Conservation (phyloP, 2,113 vertebrate species). For the Nettapus auritus region DNA sequence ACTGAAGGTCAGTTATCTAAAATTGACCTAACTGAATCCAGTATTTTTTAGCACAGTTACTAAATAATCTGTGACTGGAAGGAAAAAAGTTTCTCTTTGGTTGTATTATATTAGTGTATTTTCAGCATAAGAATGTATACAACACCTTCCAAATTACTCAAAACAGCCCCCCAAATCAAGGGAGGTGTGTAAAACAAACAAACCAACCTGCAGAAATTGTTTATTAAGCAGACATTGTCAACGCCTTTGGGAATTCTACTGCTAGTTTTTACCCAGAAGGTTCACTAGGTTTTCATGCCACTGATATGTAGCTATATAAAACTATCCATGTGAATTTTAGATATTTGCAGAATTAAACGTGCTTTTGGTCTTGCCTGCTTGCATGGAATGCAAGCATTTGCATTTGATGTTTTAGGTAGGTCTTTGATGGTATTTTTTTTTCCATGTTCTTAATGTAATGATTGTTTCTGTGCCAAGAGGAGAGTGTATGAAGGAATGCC, state of each 20-base stretch:
- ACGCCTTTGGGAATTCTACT: neutral
- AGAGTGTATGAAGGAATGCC: neutral
- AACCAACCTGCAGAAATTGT: neutral
- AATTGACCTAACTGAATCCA: neutral
- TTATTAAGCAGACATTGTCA: neutral
- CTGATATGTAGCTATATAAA: neutral
- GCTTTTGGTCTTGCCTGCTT: neutral
- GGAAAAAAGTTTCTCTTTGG: neutral
- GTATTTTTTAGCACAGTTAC: neutral
- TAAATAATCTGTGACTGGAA: neutral
- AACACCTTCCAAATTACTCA: neutral
- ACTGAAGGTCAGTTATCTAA: neutral
- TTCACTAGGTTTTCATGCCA: neutral
- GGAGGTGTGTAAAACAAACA: neutral
- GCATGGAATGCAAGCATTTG: neutral
- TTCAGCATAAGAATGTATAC: accelerated
- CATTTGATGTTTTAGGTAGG: neutral
- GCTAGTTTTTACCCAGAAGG: neutral
- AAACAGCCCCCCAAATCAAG: neutral
- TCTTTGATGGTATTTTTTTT: neutral
- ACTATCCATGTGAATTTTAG: neutral
- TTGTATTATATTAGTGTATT: neutral
- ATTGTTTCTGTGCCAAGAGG: neutral
- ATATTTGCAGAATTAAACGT: neutral
- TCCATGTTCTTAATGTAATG: accelerated